phyloP scores from a whole-genome alignment of 2,113 vertebrate species.

The Pungitius pungitius region DNA sequence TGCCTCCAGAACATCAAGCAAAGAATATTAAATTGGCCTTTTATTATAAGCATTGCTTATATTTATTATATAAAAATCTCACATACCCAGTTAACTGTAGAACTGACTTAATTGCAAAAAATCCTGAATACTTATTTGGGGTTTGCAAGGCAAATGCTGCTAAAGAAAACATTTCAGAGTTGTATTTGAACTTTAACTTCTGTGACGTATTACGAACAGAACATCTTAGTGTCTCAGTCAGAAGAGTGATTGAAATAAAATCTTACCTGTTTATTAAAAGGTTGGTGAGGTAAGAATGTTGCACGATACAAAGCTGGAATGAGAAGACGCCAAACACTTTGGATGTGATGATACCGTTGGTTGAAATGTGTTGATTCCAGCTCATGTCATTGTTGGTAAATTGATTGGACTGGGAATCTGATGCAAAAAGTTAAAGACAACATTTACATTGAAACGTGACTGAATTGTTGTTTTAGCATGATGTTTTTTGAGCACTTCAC shows the following conservation, averaged over 20 bases:
- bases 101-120: not conserved
- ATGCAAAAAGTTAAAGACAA: too few species aligned
- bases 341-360: not conserved
- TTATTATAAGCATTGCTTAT: not conserved
- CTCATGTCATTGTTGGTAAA: too few species aligned
- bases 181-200: not conserved
- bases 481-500: not conserved
- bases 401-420: too few species aligned
- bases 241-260: too few species aligned
- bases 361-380: not conserved
- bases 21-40: not conserved
- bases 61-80: not conserved
- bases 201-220: not conserved
- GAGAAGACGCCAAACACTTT: not conserved
- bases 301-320: not conserved
- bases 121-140: too few species aligned
- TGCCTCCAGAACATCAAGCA: constrained; percentile 19
- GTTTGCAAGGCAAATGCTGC: too few species aligned
- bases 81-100: not conserved
- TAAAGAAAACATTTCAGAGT: not conserved
- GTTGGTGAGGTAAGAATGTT: not conserved
- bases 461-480: not conserved
- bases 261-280: too few species aligned
- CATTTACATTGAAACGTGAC: too few species aligned
- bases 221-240: not conserved